Conservation (phyloP, 2,888 invertebrate species). For the Ectobius pallidus region DNA sequence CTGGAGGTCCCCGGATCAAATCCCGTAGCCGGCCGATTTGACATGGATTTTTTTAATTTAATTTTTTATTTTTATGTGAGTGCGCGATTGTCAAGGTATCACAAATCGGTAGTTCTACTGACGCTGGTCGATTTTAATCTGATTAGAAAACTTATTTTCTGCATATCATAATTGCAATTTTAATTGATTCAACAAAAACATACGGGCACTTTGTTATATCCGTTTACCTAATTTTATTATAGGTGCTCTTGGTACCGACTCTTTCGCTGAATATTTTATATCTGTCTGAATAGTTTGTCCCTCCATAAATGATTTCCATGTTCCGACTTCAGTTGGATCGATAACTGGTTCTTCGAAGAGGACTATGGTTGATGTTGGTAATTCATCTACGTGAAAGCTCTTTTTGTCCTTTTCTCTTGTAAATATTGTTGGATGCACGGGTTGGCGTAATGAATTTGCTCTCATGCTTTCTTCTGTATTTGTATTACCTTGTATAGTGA, state of each 20-base stretch:
- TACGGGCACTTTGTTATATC: too few relatives aligned
- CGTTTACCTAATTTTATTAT: not conserved
- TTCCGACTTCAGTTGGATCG: not conserved
- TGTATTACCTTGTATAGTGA: not conserved
- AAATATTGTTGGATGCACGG: not conserved
- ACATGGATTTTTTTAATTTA: too few relatives aligned
- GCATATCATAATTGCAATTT: too few relatives aligned
- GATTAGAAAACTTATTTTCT: too few relatives aligned
- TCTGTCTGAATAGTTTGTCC: not conserved
- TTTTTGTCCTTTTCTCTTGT: not conserved
- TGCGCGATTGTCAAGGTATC: too few relatives aligned
- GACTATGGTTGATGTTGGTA: not conserved
- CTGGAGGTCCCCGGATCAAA: too few relatives aligned
- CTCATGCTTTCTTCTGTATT: not conserved
- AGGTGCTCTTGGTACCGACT: not conserved
- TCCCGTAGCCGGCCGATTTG: too few relatives aligned
- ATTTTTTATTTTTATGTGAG: too few relatives aligned
- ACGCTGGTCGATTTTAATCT: too few relatives aligned
- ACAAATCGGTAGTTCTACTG: too few relatives aligned
- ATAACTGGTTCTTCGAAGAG: not conserved
- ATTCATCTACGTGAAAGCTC: not conserved
- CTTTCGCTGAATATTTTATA: not conserved
- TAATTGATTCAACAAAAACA: too few relatives aligned
- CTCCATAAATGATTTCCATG: not conserved
- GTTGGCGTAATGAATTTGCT: not conserved